Evolutionary conservation across 2,797 vertebrate genomes (phyloP).

Genomic region (Chrosomus eos): DNA sequence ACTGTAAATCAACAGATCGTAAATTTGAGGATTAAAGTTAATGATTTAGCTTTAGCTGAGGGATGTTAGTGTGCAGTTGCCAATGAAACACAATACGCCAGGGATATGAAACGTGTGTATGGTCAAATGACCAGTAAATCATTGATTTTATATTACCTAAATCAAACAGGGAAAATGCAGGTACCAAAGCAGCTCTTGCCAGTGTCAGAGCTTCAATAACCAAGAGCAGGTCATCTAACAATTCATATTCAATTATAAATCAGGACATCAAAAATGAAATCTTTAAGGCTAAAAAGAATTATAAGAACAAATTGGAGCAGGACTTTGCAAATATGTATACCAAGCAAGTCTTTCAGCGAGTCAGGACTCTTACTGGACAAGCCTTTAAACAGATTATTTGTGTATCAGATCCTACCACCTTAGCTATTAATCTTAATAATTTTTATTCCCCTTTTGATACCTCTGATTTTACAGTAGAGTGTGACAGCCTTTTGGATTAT

Average conservation of each 20-base stretch:
- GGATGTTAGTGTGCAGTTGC: neutral
- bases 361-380: neutral
- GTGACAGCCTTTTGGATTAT: neutral
- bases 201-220: no score
- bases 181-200: no score
- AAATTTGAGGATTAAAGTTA: neutral
- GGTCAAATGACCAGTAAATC: neutral
- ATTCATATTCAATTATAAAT: no score
- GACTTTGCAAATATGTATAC: neutral
- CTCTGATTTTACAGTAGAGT: neutral
- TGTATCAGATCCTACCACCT: neutral
- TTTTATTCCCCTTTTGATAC: neutral
- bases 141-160: slow-evolving; percentile 3
- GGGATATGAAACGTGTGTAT: neutral
- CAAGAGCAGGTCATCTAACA: no score
- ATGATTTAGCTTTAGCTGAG: neutral
- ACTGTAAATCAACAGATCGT: neutral
- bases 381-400: neutral
- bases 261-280: no score
- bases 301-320: no score
- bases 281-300: no score
- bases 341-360: neutral
- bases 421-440: no score
- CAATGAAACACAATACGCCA: neutral
- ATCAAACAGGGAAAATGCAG: neutral